Evolutionary conservation across 2,113 vertebrate genomes (phyloP).

Genomic region (Campylomormyrus numenius): DNA sequence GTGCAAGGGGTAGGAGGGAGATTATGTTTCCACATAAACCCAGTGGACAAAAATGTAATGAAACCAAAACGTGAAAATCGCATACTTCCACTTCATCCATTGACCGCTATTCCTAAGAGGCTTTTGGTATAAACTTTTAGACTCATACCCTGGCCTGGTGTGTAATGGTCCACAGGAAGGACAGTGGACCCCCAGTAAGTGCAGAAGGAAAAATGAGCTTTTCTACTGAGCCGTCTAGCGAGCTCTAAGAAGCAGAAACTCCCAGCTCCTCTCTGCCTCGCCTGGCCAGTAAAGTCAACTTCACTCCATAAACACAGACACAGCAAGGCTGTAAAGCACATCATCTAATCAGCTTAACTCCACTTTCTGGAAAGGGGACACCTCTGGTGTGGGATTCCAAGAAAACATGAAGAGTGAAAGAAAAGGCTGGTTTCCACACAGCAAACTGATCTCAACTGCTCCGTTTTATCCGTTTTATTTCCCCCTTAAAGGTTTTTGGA

Average conservation of each 20-base stretch:
- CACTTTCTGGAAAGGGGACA: background rate
- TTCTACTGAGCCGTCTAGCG: background rate
- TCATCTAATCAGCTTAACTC: background rate
- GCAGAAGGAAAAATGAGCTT: background rate
- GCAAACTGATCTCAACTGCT: background rate
- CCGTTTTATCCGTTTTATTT: background rate
- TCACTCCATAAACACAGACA: background rate
- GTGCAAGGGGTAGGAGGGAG: background rate
- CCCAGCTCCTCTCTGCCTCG: background rate
- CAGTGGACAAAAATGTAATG: slow-evolving; percentile 3
- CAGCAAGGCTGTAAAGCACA: background rate
- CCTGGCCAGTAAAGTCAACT: background rate
- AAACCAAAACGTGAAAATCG: background rate
- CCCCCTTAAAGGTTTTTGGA: background rate
- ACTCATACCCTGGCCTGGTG: background rate
- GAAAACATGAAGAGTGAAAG: background rate
- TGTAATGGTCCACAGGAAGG: background rate
- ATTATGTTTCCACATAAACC: background rate
- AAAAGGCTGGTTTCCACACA: background rate
- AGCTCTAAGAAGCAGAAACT: background rate
- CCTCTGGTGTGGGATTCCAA: background rate
- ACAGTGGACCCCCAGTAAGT: background rate
- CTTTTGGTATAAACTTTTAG: background rate
- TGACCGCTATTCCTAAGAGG: background rate
- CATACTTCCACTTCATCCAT: background rate